Percentiles rank a stretch among this genome's conserved stretches.
These are phyloP conservation scores for Byasa hedistus DNA, from an alignment of 2,888 invertebrate genomes.

Conservation along the genomic window DNA sequence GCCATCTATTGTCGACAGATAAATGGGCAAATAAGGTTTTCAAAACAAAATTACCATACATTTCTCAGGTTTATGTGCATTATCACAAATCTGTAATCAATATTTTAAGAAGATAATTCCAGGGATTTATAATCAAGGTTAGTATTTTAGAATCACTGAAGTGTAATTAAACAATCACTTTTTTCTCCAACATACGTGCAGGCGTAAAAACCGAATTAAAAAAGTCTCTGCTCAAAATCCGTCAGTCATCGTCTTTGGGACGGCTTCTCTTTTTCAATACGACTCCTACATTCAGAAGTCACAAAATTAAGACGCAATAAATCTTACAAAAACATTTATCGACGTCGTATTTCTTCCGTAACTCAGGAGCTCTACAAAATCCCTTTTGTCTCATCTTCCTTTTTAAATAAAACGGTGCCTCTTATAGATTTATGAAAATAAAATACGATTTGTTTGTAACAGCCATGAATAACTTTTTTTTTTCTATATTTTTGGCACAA, in stretches of 20 bases:
- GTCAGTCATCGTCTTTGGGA: neutral
- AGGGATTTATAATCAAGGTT: neutral
- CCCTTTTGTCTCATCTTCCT: constrained; percentile 18
- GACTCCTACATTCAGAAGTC: constrained; percentile 15
- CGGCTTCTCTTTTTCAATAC: constrained; percentile 2
- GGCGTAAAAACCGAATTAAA: too few relatives aligned
- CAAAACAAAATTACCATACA: neutral
- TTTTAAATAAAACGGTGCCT: constrained; percentile 1
- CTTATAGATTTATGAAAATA: neutral
- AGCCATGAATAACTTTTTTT: too few relatives aligned
- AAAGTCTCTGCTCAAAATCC: neutral
- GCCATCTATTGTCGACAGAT: too few relatives aligned
- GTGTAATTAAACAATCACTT: neutral
- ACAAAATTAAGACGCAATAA: constrained; percentile 23
- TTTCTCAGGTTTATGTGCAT: neutral
- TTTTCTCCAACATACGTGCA: neutral
- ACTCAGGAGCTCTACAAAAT: constrained; percentile 20
- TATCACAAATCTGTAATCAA: neutral
- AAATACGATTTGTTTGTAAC: too few relatives aligned
- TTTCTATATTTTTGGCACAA: too few relatives aligned
- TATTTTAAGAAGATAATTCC: neutral
- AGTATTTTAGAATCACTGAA: neutral
- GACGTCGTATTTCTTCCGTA: constrained; percentile 23
- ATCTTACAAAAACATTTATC: constrained; percentile 24
- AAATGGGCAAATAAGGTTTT: too few relatives aligned